A percentile compares a stretch with the other conserved stretches of the same genome.
Evolutionary conservation across 2,888 invertebrate species (phyloP).

Genomic region (Himalopsyche anomala): DNA sequence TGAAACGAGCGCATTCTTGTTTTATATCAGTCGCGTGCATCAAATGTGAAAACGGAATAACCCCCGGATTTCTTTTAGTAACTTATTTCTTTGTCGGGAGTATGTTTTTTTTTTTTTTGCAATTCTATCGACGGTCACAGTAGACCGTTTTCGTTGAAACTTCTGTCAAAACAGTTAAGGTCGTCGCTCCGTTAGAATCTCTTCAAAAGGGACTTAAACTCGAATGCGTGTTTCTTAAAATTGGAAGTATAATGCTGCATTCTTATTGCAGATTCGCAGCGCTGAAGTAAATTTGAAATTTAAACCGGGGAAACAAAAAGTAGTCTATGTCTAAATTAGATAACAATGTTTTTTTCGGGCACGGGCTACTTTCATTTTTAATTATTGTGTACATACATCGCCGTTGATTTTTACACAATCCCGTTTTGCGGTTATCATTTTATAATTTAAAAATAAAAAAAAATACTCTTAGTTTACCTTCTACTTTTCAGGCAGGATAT

Average conservation of each 20-base stretch:
- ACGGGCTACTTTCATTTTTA: conserved; percentile 33
- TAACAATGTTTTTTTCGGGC: conserved; percentile 36
- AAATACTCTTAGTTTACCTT: conserved; percentile 33
- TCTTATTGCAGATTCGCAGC: conserved; percentile 5
- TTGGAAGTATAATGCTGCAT: background rate
- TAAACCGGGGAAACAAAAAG: conserved; percentile 21
- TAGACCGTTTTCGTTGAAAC: background rate
- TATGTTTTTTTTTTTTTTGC: background rate
- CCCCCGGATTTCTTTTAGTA: no score
- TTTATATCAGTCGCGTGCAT: no score
- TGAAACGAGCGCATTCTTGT: no score
- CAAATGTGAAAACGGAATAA: no score
- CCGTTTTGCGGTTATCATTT: conserved; percentile 24
- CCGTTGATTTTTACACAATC: conserved; percentile 39
- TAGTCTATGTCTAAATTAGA: conserved; percentile 36
- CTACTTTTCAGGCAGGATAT: conserved; percentile 31
- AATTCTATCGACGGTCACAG: background rate
- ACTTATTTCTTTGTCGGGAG: background rate
- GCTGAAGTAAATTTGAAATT: conserved; percentile 2
- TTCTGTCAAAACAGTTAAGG: conserved; percentile 22
- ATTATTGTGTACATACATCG: conserved; percentile 42
- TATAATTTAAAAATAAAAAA: background rate
- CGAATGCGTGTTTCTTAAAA: conserved; percentile 37
- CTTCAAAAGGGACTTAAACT: background rate
- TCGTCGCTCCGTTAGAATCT: conserved; percentile 12